These are phyloP conservation scores for Saccopteryx leptura DNA, from an alignment of 2,113 vertebrate genomes.

Conservation along the genomic window DNA sequence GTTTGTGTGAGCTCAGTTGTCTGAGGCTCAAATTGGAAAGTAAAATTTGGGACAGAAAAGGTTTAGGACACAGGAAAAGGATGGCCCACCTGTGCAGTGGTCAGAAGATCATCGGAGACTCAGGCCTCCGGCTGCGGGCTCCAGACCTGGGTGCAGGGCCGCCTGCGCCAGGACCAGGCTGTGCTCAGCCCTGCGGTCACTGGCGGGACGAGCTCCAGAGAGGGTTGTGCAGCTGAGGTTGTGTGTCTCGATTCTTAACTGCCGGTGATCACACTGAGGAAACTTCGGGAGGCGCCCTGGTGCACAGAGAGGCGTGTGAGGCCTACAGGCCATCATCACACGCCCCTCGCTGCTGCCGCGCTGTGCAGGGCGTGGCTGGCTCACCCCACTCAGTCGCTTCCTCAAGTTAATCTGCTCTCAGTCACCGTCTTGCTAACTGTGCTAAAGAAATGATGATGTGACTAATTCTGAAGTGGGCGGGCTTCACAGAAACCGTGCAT, in stretches of 20 bases:
- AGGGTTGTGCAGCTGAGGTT: not conserved
- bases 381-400: slow-evolving; percentile 79
- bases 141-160: not conserved
- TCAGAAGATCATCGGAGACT: not conserved
- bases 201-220: not conserved
- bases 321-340: slow-evolving; percentile 20
- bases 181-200: not conserved
- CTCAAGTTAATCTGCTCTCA: slow-evolving; percentile 75
- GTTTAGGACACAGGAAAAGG: not conserved
- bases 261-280: slow-evolving; percentile 89
- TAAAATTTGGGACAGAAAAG: slow-evolving; percentile 28
- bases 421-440: slow-evolving; percentile 88
- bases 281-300: slow-evolving; percentile 87
- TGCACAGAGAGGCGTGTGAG: slow-evolving; percentile 70
- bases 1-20: not conserved
- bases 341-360: not conserved
- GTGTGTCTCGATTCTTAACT: slow-evolving; percentile 36
- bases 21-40: slow-evolving; percentile 64
- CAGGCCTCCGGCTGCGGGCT: not conserved
- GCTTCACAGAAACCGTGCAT: slow-evolving; percentile 80
- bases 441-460: slow-evolving; percentile 79
- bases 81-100: not conserved
- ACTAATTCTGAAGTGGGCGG: slow-evolving; percentile 84
- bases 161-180: not conserved
- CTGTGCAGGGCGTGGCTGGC: slow-evolving; percentile 54